A percentile compares a stretch with the other conserved stretches of the same genome.
phyloP scores from a whole-genome alignment of 2,113 vertebrate genomes.

The Damaliscus lunatus region DNA sequence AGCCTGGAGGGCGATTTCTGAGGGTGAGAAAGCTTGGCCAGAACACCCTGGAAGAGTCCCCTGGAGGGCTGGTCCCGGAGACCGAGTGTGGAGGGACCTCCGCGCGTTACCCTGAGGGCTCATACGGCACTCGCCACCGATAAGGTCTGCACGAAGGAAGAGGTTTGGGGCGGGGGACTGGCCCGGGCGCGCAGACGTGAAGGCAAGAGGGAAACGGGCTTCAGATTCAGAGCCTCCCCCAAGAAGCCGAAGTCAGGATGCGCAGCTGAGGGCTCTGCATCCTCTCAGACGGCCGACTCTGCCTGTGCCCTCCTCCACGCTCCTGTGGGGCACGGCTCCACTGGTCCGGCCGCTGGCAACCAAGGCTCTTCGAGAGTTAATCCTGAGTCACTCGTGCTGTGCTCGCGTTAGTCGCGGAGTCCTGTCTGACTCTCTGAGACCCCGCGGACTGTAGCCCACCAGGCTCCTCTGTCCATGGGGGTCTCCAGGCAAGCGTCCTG shows the following conservation, averaged over 20 bases:
- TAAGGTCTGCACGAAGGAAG: rapidly evolving
- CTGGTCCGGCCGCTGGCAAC: neutral
- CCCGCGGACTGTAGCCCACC: neutral
- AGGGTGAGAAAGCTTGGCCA: neutral
- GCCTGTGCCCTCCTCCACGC: neutral
- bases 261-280: neutral
- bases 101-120: neutral
- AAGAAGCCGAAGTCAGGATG: neutral
- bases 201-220: neutral
- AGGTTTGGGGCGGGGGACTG: rapidly evolving
- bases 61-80: neutral
- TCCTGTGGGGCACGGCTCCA: rapidly evolving
- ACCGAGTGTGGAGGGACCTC: neutral
- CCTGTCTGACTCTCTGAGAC: neutral
- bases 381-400: neutral
- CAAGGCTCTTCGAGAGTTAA: neutral
- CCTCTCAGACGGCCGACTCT: rapidly evolving
- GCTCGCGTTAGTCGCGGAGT: neutral
- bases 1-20: neutral
- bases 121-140: rapidly evolving
- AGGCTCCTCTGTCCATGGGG: neutral
- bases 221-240: neutral
- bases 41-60: neutral
- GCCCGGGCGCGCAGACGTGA: rapidly evolving
- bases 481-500: neutral